These are phyloP conservation scores for Aeoliscus strigatus DNA, from an alignment of 2,797 vertebrate genomes.

Conservation along the genomic window DNA sequence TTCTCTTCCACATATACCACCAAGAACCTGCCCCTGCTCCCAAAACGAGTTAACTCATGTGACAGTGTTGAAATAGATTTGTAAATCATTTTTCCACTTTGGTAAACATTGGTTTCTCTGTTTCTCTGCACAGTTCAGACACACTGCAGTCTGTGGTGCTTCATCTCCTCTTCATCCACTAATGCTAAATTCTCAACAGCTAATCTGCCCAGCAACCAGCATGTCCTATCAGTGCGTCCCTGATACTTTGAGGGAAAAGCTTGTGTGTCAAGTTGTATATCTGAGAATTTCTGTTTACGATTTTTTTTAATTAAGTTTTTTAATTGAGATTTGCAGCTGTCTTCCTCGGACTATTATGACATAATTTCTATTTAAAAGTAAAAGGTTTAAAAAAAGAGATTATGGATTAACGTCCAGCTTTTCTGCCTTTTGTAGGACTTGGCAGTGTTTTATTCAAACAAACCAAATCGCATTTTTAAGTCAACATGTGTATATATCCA, in stretches of 20 bases:
- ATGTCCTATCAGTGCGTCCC: constrained; percentile 24
- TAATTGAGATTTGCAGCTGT: constrained; percentile 38
- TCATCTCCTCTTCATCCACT: neutral
- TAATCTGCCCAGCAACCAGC: neutral
- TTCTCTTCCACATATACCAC: neutral
- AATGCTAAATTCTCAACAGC: constrained; percentile 1
- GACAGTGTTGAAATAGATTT: constrained; percentile 10
- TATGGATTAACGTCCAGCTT: constrained; percentile 39
- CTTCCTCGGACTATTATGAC: constrained; percentile 52
- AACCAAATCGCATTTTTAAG: constrained; percentile 53
- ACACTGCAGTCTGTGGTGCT: constrained; percentile 5
- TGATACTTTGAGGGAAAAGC: constrained; percentile 60
- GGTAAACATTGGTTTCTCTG: neutral
- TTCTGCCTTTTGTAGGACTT: constrained; percentile 55
- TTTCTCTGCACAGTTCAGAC: neutral
- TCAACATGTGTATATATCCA: constrained; percentile 26
- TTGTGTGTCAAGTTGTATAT: constrained; percentile 58
- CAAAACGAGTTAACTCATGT: constrained; percentile 5
- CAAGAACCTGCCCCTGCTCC: constrained; percentile 4
- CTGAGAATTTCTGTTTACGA: constrained; percentile 65
- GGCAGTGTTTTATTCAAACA: constrained; percentile 52
- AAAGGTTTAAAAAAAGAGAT: constrained; percentile 33
- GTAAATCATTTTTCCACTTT: neutral
- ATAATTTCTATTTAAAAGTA: constrained; percentile 68
- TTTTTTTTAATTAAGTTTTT: constrained; percentile 19